Evolutionary conservation across 2,797 vertebrate species (phyloP), one percentile per base, ranked within the genome.

Genomic region (Sarcoramphus papa): DNA sequence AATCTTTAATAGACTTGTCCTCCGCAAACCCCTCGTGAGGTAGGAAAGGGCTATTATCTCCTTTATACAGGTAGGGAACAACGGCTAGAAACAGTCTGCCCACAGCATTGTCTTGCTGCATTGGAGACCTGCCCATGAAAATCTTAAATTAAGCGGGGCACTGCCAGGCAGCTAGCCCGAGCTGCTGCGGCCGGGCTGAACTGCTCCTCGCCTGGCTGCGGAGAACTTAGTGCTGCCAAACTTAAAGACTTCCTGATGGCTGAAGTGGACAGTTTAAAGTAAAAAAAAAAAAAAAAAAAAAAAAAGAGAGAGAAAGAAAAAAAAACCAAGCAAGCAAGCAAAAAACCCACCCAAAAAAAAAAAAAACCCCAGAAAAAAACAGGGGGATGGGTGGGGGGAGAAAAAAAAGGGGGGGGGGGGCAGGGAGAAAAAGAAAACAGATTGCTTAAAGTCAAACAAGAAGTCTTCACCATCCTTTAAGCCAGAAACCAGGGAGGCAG

Each of bases 1-100:
- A 92, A 93, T 82, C 88, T 95, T 76, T 93, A 96, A 96, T 70
- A 95, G 95, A 87, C 77, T 93, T 69, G 70, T 91, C n/a, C 86
- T 94, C 67, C 9, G 14, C 83, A 90, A 78, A 72, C 23, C 47
- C 67, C 59, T 45, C 13, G 14, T 24, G 77, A 86, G 76, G 88
- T 9, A 88, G 84, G 41, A 17, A 92, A 91, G 85, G 11, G 91
- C 51, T 21, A 96, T 97, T 95, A 95, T 96, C 91, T 97, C 59
- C 85, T 89, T 79, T 30, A 57, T 40, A 75, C 96, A 97, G 93
- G 84, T 90, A 89, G 21, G 47, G 81, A 91, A 91, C 70, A 57
- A 68, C 15, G 2, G 65, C 77, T 89, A 41, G 76, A 70, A 94
- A 78, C 6, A 77, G 63, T 12, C 69, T 77, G 62, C 92, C 94